Base-by-base conservation (phyloP, 2,888 invertebrate species). In the Strigamia crassipes region DNA sequence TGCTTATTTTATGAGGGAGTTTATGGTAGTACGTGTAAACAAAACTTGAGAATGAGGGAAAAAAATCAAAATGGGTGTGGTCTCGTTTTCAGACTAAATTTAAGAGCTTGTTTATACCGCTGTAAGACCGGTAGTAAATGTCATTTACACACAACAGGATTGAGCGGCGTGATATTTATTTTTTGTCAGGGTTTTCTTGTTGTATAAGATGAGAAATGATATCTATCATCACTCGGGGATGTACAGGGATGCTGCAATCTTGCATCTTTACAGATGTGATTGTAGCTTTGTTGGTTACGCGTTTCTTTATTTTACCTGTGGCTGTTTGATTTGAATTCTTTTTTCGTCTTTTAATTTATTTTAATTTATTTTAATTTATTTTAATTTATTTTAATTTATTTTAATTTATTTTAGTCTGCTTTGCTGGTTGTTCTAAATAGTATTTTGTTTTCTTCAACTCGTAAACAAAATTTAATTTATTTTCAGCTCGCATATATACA, bases 281-380 rank as follows among this genome's bases (percentile, higher is more conserved):
- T 73, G 73, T 27, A 15, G 31, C 27, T 18, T 73, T 73, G 13
- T 27, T 73, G 27, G 27, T 27, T 27, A 5, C 15, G 73, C 13
- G 12, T 31, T 31, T 13, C 73, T 73, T 73, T 73, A 73, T 73
- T 73, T 12, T 73, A 73, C 73, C 73, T 73, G 73, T 73, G 31
- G 73, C 73, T 73, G 73, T 73, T 56, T 73, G 73, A 73, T 73
- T 73, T 23, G 15, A 27, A 73, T 73, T 13, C n/a, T 73, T 15
- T 73, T 73, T 27, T 73, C 23, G 31, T 13, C 10, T 38, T 38
- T 6, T 10, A 9, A 9, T 38, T 38, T 38, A 6, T 38, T 38
- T 38, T 38, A 38, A 38, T 38, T 38, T 38, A 9, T 38, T 38
- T 38, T 9, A 38, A 38, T 38, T 56, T 5, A 56, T 56, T 56